Evolutionary conservation across 2,113 vertebrate genomes (phyloP), one percentile per base, ranked within the genome.

Genomic region (Peromyscus maniculatus): DNA sequence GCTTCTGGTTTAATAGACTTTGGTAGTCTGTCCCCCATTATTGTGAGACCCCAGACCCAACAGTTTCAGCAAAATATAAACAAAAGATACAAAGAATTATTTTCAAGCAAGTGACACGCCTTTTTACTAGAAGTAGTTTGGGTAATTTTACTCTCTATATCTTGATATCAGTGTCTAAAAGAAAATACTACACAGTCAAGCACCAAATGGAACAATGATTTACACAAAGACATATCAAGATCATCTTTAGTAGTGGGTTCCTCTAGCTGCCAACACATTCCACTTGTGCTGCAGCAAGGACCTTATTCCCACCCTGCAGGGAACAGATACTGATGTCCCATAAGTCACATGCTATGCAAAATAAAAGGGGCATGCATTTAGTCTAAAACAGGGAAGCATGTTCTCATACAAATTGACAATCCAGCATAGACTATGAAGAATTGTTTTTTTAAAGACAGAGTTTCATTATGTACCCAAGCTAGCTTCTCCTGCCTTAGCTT

Each of bases 41-140:
- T 52, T 52, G 52, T 11, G 10, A 52, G 52, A 52, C 52, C 1
- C 52, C 52, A 9, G 52, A 52, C 52, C 52, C 52, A 52, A 11
- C 52, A 91, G 11, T 84, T 86, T 94, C 72, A 80, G 49, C 17
- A 92, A 91, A 89, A 36, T 15, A 72, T n/a, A 89, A 86, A 91
- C 24, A 57, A 8, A 75, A 95, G 11, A 74, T 69, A 91, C 26
- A 78, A 92, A 84, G 49, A 92, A 77, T 49, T 84, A 64, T 66
- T 84, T 36, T 83, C 17, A 72, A 83, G 55, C 24, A 39, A 72
- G 39, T 74, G 55, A 46, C 22, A 89, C 49, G 33, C 72, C 21
- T 43, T 83, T 11, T 90, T 75, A 39, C 24, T 17, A n/a, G 13
- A 46, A 82, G 52, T 46, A 72, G 57, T 84, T 39, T 46, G 90